Evolutionary conservation across 2,113 vertebrate genomes (phyloP).

Genomic region (Melanerpes aurifrons): DNA sequence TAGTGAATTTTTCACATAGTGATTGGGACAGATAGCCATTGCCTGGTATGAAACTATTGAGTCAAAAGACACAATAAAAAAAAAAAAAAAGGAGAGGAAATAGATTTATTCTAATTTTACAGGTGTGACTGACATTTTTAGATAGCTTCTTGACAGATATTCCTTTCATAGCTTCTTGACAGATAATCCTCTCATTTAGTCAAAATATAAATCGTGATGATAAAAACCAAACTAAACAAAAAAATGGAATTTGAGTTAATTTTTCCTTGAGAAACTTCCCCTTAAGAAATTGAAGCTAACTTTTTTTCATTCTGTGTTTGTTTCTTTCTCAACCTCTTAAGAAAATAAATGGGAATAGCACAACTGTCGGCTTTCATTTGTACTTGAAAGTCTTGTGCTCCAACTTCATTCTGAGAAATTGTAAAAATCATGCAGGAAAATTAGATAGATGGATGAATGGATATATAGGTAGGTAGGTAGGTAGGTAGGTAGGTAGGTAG

Average conservation of each 20-base stretch:
- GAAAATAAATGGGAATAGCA: neutral
- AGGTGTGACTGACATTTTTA: neutral
- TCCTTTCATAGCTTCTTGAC: neutral
- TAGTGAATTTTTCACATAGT: neutral
- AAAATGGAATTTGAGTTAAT: neutral
- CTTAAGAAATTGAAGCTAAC: neutral
- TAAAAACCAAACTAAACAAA: neutral
- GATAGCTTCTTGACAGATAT: neutral
- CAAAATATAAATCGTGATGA: neutral
- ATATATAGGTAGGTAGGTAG: no score
- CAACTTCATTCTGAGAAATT: neutral
- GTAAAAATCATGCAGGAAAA: neutral
- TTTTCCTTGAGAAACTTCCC: neutral
- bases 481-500: no score
- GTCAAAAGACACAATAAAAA: neutral
- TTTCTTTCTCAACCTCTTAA: neutral
- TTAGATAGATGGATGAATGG: neutral
- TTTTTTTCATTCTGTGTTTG: neutral
- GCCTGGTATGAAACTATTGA: neutral
- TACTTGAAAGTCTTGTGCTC: neutral
- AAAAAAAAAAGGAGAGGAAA: neutral
- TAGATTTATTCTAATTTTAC: neutral
- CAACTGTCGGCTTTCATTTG: neutral
- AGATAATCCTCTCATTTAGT: neutral
- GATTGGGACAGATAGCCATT: neutral